Evolutionary conservation across 2,888 invertebrate species (phyloP), one percentile per base, ranked within the genome.

Genomic region (Andrena bucephala): DNA sequence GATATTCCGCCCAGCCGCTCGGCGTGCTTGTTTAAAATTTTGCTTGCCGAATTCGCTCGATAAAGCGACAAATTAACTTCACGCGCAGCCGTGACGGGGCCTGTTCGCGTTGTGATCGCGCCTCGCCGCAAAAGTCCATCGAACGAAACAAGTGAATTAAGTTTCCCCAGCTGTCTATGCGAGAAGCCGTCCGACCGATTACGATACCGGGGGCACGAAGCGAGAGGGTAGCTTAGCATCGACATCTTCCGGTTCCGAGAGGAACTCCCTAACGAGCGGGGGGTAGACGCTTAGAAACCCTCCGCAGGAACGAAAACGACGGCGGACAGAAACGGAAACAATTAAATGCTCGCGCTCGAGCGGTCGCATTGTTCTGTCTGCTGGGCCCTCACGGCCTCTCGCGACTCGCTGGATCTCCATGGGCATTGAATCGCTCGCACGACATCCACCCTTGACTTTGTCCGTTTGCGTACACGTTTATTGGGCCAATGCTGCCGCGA

Each of bases 251-350:
- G 92, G 88, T 88, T 84, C 88, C 81, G 87, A 89, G 88, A 90
- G 91, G 90, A 92, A 92, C 90, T 89, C 88, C 83, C 91, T 93
- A 92, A 92, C 93, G 92, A 93, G 92, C 90, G 57, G n/a, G 54
- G 86, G 81, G 71, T 75, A 83, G 86, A 80, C 77, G 89, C 89
- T 87, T 83, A 86, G 87, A 88, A 83, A 85, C 78, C 88, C 62
- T 83, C 81, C 88, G 84, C 83, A 90, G 87, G 75, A 88, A 88
- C 85, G 87, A 85, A 85, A 88, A 88, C 88, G 88, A 85, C 86
- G 85, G 81, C 88, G 85, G 87, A 85, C 90, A 89, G 88, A 78
- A 87, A 78, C 90, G 88, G 88, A 88, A 88, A 88, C 89, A 90
- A 90, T 90, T 90, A 90, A 90, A 90, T 89, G 85, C 89, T 88